phyloP scores from a whole-genome alignment of 2,113 vertebrate species.

The Globicephala melas region DNA sequence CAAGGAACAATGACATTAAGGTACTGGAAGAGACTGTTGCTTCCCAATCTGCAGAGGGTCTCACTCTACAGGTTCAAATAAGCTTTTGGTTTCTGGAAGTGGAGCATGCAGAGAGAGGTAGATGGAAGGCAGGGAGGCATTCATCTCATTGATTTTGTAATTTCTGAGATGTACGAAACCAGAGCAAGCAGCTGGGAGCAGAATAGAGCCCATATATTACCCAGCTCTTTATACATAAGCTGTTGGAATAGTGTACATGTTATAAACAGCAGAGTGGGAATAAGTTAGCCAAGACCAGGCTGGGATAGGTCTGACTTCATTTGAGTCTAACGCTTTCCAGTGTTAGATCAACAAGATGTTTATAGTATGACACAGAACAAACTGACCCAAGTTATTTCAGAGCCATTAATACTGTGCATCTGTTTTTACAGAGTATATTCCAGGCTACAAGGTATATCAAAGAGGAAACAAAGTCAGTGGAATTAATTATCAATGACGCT shows the following conservation, averaged over 20 bases:
- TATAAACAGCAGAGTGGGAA: slow-evolving; percentile 62
- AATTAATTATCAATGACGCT: background rate
- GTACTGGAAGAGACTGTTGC: background rate
- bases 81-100: slow-evolving; percentile 16
- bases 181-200: slow-evolving; percentile 63
- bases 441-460: background rate
- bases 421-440: slow-evolving; percentile 31
- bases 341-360: slow-evolving; percentile 53
- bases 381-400: slow-evolving; percentile 40
- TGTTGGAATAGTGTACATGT: slow-evolving; percentile 51
- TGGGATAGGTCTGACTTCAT: slow-evolving; percentile 58
- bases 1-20: background rate
- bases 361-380: slow-evolving; percentile 46
- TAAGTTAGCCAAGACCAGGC: slow-evolving; percentile 61
- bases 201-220: slow-evolving; percentile 72
- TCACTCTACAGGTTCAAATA: background rate
- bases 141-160: slow-evolving; percentile 73
- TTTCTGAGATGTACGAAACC: slow-evolving; percentile 73
- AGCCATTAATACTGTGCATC: slow-evolving; percentile 2
- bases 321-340: slow-evolving; percentile 55
- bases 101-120: background rate
- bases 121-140: slow-evolving; percentile 21
- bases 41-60: background rate
- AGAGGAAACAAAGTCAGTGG: background rate
- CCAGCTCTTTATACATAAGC: slow-evolving; percentile 74